Evolutionary conservation across 1,140 invertebrate genomes (phyloP).

Genomic region (Drosophila nikananu): DNA sequence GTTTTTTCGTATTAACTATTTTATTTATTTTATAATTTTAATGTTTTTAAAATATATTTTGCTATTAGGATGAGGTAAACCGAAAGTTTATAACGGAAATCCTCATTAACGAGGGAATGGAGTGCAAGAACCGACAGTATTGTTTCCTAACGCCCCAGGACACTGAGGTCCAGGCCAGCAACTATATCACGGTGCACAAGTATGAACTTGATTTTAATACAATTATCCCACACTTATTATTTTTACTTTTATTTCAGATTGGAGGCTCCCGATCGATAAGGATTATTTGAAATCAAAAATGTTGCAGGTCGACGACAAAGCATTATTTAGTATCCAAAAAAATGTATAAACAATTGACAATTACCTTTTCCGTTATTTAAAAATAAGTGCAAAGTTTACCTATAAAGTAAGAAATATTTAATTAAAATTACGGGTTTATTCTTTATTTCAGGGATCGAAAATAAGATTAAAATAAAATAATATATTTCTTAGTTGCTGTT

Average conservation of each 20-base stretch:
- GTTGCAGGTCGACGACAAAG: constrained; percentile 40
- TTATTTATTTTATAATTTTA: constrained; percentile 89
- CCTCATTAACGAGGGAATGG: constrained; percentile 88
- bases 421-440: background rate
- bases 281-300: background rate
- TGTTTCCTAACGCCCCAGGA: constrained; percentile 92
- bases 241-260: constrained; percentile 30
- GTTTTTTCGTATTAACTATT: background rate
- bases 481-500: too few relatives aligned
- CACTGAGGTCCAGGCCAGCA: constrained; percentile 86
- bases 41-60: constrained; percentile 11
- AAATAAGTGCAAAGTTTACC: constrained; percentile 6
- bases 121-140: constrained; percentile 88
- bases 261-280: constrained; percentile 57
- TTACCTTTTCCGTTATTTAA: background rate
- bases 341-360: background rate
- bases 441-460: background rate
- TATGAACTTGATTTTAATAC: constrained; percentile 19
- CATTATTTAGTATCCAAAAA: background rate
- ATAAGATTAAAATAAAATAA: too few relatives aligned
- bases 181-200: constrained; percentile 87
- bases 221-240: background rate
- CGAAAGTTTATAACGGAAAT: constrained; percentile 89
- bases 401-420: background rate
- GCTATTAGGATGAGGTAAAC: constrained; percentile 90